Percentiles rank a stretch among this genome's conserved stretches.
Conservation (phyloP, 92 coral and sea anemone species). For the Micromussa lordhowensis region DNA sequence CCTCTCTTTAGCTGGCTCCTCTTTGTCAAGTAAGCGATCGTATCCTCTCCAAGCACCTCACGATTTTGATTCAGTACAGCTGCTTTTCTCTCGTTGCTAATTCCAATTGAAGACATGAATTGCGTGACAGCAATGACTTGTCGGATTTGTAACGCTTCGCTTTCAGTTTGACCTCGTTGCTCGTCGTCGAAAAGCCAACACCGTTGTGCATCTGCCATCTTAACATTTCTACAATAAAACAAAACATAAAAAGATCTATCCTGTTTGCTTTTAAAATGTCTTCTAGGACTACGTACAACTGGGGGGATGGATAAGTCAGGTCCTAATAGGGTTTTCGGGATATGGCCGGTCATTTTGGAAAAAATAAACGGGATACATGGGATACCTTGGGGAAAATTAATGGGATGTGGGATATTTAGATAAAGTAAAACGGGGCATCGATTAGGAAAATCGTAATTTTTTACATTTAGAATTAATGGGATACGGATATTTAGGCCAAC, state of each 20-base stretch:
- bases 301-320: background rate
- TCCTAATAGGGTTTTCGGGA: no score
- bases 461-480: no score
- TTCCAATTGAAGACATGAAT: slow-evolving; percentile 32
- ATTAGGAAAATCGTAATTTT: no score
- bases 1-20: background rate
- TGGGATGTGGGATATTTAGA: no score
- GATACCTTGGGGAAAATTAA: no score
- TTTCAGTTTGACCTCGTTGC: slow-evolving; percentile 20
- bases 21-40: background rate
- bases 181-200: slow-evolving; percentile 74
- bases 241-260: background rate
- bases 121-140: slow-evolving; percentile 34
- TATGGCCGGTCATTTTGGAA: no score
- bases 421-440: no score
- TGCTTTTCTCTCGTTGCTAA: slow-evolving; percentile 40
- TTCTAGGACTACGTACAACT: background rate
- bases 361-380: no score
- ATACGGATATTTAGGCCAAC: no score
- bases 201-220: slow-evolving; percentile 34
- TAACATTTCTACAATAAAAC: slow-evolving; percentile 13
- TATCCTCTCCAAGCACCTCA: slow-evolving; percentile 10
- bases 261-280: background rate
- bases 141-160: slow-evolving; percentile 43
- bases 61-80: slow-evolving; percentile 12